Evolutionary conservation across 2,113 vertebrate genomes (phyloP).

Genomic region (Labrus mixtus): DNA sequence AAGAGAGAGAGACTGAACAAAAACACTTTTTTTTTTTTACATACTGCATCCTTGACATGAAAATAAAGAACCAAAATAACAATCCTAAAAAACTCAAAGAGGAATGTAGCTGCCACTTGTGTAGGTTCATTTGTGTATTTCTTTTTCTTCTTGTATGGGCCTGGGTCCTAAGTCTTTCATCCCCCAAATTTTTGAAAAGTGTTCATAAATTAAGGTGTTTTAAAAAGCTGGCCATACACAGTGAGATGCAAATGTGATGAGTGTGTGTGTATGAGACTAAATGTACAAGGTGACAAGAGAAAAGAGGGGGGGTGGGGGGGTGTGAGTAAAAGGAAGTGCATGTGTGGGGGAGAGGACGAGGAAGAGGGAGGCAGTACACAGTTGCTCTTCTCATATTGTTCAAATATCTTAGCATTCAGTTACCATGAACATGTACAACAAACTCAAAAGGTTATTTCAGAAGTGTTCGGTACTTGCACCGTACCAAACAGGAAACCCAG

Average conservation of each 20-base stretch:
- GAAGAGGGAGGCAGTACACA: conserved; percentile 62
- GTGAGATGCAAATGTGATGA: conserved; percentile 53
- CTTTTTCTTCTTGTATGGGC: conserved; percentile 40
- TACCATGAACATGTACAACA: conserved; percentile 72
- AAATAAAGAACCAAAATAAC: conserved; percentile 82
- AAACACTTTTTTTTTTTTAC: conserved; percentile 86
- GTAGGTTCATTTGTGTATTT: conserved; percentile 62
- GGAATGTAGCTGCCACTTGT: conserved; percentile 89
- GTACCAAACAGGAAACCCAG: conserved; percentile 66
- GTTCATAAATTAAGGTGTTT: conserved; percentile 59
- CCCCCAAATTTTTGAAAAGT: conserved; percentile 53
- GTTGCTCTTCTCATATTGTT: conserved; percentile 52
- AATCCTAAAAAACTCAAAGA: conserved; percentile 83
- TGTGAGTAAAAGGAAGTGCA: conserved; percentile 68
- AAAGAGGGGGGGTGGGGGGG: conserved; percentile 27
- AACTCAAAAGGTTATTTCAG: conserved; percentile 57
- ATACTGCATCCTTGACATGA: conserved; percentile 89
- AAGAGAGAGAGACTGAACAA: conserved; percentile 86
- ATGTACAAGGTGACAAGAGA: conserved; percentile 70
- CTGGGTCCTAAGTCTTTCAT: conserved; percentile 55
- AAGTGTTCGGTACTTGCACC: conserved; percentile 63
- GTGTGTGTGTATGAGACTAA: conserved; percentile 57
- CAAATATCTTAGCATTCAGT: conserved; percentile 68
- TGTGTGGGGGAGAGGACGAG: conserved; percentile 35
- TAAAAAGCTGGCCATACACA: conserved; percentile 64